Base-by-base conservation (phyloP, 2,888 invertebrate species). In the Lapara coniferarum region DNA sequence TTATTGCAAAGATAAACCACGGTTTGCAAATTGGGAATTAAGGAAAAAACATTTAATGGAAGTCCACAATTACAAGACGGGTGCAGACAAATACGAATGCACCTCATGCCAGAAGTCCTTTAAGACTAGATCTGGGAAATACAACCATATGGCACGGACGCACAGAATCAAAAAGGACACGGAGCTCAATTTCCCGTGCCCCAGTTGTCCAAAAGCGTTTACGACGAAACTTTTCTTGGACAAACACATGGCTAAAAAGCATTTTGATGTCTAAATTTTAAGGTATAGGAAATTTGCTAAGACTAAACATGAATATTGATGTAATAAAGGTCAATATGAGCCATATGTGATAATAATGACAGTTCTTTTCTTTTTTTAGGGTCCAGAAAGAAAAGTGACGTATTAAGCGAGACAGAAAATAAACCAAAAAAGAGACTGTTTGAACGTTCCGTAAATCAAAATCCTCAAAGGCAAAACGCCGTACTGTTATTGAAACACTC, bases 201-300 rank as follows among this genome's bases (percentile, higher is more conserved):
- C 89, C 12, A 89, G 89, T 74, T 95, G 95, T 71, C 89, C 93
- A 0, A 93, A 91, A 76, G 93, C 92, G 6, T 95, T 95, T 75
- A 94, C 93, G 2, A 93, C 93, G 0, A 94, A 95, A 78, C 80
- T 94, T 71, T 94, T 94, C 78, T 80, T 95, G 78, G 94, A 94
- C 73, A 94, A 93, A 74, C 95, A 95, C 78, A 85, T 94, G 74
- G 91, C 93, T 30, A 93, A 92, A 79, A 95, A 94, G 76, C 95
- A 95, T 81, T 92, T 91, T 66, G 93, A 91, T 76, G 81, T 81
- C 46, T 88, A 75, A 85, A 72, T 56, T 67, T 66, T 66, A 52
- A 63, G 57, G 71, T 63, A 73, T 63, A 72, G 70, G 71, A 25
- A 16, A 51, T 52, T 69, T 46, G 16, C 16, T 68, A 53, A 69